Percentiles rank a stretch among this genome's conserved stretches.
Conservation (phyloP, 1,140 invertebrate genomes). For the Bicyclus anynana region DNA sequence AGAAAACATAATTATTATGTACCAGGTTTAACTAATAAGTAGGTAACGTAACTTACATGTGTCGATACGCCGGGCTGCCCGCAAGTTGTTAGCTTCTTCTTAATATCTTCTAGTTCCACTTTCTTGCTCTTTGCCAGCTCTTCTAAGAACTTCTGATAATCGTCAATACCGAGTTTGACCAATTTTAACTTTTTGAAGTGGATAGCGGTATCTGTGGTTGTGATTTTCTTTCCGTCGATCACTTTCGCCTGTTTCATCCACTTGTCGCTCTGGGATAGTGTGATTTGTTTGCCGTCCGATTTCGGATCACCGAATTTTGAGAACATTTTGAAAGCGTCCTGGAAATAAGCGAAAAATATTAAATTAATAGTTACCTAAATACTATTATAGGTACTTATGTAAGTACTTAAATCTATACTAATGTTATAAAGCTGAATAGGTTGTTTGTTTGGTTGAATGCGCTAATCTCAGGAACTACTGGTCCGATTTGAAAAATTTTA, state of each 20-base stretch:
- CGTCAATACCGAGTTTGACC: constrained; percentile 83
- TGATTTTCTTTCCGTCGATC: constrained; percentile 93
- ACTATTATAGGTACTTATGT: too few relatives aligned
- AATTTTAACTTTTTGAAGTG: constrained; percentile 93
- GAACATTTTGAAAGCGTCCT: constrained; percentile 82
- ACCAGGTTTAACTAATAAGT: too few relatives aligned
- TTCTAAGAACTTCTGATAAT: constrained; percentile 90
- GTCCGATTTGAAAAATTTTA: too few relatives aligned
- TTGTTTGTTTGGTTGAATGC: too few relatives aligned
- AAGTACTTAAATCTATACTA: too few relatives aligned
- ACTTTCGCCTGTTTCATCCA: constrained; percentile 96
- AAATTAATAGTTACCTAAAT: not conserved
- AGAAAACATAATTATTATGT: too few relatives aligned
- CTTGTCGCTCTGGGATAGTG: constrained; percentile 93
- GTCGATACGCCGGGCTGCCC: constrained; percentile 82
- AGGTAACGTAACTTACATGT: constrained; percentile 46
- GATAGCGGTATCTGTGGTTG: constrained; percentile 93
- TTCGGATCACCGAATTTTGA: constrained; percentile 93
- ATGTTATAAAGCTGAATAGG: too few relatives aligned
- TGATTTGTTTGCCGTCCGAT: constrained; percentile 91
- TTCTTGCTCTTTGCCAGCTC: constrained; percentile 90
- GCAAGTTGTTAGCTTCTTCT: constrained; percentile 86
- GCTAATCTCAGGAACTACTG: too few relatives aligned
- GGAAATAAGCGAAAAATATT: constrained; percentile 25
- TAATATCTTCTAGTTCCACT: constrained; percentile 84